Conservation (phyloP, 2,888 invertebrate species). For the Tachina grossa region DNA sequence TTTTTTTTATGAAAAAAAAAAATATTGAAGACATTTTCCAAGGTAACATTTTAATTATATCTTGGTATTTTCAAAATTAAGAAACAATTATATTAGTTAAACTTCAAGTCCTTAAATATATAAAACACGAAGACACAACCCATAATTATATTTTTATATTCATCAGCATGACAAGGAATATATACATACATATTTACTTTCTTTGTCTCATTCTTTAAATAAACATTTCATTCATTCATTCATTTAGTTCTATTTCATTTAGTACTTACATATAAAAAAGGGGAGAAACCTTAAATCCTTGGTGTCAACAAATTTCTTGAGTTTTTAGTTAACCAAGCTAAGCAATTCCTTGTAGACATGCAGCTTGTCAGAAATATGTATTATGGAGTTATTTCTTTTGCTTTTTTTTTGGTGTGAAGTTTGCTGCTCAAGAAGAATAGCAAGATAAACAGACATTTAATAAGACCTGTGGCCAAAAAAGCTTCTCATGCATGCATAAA, state of each 20-base stretch:
- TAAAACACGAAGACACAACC: background rate
- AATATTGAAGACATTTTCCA: too few relatives aligned
- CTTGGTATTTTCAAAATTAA: too few relatives aligned
- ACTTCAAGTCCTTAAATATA: background rate
- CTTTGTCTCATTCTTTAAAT: constrained; percentile 14
- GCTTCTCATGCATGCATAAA: constrained; percentile 75
- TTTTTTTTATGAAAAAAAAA: too few relatives aligned
- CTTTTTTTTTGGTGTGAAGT: constrained; percentile 2
- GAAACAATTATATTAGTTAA: too few relatives aligned
- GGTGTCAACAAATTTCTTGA: constrained; percentile 74
- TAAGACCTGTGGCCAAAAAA: constrained; percentile 73
- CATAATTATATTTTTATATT: background rate
- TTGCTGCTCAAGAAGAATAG: background rate
- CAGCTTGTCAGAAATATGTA: constrained; percentile 27
- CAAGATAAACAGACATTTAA: constrained; percentile 16
- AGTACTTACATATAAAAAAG: background rate
- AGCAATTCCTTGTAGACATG: constrained; percentile 9
- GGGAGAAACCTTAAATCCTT: constrained; percentile 62
- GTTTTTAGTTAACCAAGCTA: constrained; percentile 71
- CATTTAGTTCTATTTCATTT: constrained; percentile 64
- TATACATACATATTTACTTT: constrained; percentile 22
- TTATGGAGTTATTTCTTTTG: constrained; percentile 37
- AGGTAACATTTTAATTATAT: too few relatives aligned
- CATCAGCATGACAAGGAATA: background rate
- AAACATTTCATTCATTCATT: constrained; percentile 43